Evolutionary conservation across 1,140 invertebrate species (phyloP).

Genomic region (Ostrea edulis): DNA sequence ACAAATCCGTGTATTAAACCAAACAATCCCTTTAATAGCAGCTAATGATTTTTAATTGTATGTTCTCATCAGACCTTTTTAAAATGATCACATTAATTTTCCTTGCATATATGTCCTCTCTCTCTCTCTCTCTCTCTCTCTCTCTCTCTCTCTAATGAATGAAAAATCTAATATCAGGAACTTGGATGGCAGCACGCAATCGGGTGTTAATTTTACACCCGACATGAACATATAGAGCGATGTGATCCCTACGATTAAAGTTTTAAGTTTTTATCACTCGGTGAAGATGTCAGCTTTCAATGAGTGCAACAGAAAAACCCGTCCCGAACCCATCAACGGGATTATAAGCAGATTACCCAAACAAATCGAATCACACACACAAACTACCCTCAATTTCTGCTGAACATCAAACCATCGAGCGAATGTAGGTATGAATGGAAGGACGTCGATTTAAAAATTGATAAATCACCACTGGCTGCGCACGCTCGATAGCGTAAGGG

Average conservation of each 20-base stretch:
- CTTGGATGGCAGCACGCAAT: neutral
- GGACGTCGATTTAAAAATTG: slow-evolving; percentile 40
- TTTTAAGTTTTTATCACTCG: neutral
- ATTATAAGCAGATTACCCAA: slow-evolving; percentile 30
- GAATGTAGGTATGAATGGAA: slow-evolving; percentile 39
- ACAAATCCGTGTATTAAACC: slow-evolving; percentile 14
- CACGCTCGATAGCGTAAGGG: slow-evolving; percentile 39
- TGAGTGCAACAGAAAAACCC: slow-evolving; percentile 16
- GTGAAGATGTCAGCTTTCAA: slow-evolving; percentile 21
- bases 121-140: neutral
- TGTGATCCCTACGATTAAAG: neutral
- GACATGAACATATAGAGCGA: neutral
- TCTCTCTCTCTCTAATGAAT: neutral
- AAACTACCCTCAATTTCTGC: slow-evolving; percentile 36
- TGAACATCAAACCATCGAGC: slow-evolving; percentile 10
- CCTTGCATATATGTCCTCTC: neutral
- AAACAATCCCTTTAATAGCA: slow-evolving; percentile 5
- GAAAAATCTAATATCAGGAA: neutral
- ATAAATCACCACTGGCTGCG: slow-evolving; percentile 41
- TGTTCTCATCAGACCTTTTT: neutral
- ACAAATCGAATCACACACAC: slow-evolving; percentile 38
- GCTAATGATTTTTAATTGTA: neutral
- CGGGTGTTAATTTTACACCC: neutral
- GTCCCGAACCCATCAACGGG: slow-evolving; percentile 35
- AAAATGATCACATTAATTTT: neutral